A percentile compares a stretch with the other conserved stretches of the same genome.
Conservation (phyloP, 1,140 invertebrate genomes). For the Ceratosolen solmsi region DNA sequence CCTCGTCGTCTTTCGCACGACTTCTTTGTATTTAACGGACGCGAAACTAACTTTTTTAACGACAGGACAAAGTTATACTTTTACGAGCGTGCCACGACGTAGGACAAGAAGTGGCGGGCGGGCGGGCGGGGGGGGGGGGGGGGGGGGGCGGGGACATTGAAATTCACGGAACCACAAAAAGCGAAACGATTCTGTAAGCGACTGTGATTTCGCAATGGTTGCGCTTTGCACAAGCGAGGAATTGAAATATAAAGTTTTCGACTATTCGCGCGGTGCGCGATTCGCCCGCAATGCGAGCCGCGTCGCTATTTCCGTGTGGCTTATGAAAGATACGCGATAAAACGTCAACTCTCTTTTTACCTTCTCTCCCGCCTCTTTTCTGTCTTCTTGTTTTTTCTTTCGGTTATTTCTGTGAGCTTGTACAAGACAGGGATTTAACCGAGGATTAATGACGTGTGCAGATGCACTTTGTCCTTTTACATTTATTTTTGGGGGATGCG, state of each 20-base stretch:
- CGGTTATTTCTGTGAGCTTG: neutral
- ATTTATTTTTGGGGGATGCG: conserved; percentile 3
- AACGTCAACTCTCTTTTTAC: neutral
- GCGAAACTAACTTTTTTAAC: conserved; percentile 63
- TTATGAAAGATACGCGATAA: conserved; percentile 43
- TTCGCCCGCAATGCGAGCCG: neutral
- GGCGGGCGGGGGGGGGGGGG: neutral
- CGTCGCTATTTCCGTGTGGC: conserved; percentile 25
- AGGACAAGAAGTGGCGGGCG: neutral
- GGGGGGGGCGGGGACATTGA: conserved; percentile 42
- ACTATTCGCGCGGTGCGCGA: neutral
- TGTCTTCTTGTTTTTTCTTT: neutral
- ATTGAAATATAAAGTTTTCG: conserved; percentile 52
- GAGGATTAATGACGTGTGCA: conserved; percentile 31
- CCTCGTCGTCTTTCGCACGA: conserved; percentile 50
- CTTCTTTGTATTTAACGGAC: conserved; percentile 69
- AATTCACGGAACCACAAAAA: conserved; percentile 58
- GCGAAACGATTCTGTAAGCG: conserved; percentile 56
- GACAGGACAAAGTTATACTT: conserved; percentile 65
- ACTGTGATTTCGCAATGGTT: conserved; percentile 52
- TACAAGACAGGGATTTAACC: conserved; percentile 3
- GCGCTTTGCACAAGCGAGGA: conserved; percentile 42
- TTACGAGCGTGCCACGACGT: conserved; percentile 52
- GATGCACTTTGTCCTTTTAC: conserved; percentile 22
- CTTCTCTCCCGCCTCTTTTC: neutral